Evolutionary conservation across 2,888 invertebrate species (phyloP).

Genomic region (Melanchra persicariae): DNA sequence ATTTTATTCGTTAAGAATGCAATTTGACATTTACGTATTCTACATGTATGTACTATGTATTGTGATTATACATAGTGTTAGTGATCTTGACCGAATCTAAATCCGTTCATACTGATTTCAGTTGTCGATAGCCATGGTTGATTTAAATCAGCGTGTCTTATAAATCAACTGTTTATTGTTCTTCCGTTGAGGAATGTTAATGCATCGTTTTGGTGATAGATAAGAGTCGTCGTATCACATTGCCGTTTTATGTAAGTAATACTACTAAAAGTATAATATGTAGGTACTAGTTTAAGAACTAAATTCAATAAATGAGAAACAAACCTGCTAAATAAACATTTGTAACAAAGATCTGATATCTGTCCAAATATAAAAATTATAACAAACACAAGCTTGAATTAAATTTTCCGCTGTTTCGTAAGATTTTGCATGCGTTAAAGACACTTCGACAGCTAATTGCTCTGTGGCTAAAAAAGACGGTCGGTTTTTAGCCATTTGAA

Average conservation of each 20-base stretch:
- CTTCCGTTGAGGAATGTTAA: conserved; percentile 32
- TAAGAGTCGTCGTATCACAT: not conserved
- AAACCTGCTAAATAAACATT: too few relatives aligned
- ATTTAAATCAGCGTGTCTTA: conserved; percentile 35
- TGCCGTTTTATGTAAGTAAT: too few relatives aligned
- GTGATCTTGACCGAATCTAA: conserved; percentile 60
- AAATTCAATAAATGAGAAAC: too few relatives aligned
- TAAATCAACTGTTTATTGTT: conserved; percentile 38
- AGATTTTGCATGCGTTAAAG: not conserved
- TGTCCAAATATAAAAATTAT: too few relatives aligned
- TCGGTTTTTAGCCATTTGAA: not conserved
- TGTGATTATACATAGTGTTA: conserved; percentile 14
- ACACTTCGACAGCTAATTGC: not conserved
- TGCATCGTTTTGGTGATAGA: conserved; percentile 23
- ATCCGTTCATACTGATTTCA: conserved; percentile 45
- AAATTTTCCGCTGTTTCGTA: not conserved
- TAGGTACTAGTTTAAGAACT: too few relatives aligned
- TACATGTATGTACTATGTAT: conserved; percentile 5
- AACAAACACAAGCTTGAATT: not conserved
- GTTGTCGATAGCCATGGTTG: conserved; percentile 36
- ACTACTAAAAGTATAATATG: too few relatives aligned
- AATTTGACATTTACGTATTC: conserved; percentile 22
- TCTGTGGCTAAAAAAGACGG: not conserved
- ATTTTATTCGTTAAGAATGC: conserved; percentile 24
- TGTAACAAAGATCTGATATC: too few relatives aligned